Conservation (phyloP, 2,113 vertebrate species). For the Centropus bengalensis region DNA sequence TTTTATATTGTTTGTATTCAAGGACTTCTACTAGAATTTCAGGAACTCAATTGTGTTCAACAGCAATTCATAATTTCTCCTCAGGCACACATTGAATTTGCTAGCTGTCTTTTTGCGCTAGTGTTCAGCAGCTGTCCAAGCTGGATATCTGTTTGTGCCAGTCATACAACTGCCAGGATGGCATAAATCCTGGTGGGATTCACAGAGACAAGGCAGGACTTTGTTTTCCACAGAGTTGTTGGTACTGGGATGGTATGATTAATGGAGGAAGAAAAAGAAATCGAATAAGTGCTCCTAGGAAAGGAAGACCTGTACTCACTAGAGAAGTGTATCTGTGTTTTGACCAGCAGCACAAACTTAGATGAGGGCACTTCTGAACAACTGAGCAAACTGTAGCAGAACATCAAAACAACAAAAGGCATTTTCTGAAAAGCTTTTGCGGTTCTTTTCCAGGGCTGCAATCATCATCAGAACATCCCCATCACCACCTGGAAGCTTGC, state of each 20-base stretch:
- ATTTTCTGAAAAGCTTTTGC: neutral
- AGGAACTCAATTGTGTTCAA: neutral
- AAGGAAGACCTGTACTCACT: neutral
- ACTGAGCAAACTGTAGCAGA: neutral
- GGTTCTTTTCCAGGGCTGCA: neutral
- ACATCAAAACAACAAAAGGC: neutral
- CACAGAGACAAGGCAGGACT: neutral
- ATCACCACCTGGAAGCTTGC: neutral
- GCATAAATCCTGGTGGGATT: neutral
- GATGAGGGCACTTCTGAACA: neutral
- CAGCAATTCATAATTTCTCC: neutral
- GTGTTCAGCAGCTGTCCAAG: neutral
- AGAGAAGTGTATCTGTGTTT: neutral
- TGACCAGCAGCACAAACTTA: neutral
- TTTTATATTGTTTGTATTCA: neutral
- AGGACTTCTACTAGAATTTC: constrained; percentile 27
- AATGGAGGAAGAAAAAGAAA: neutral
- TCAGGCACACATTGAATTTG: neutral
- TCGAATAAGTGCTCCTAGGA: neutral
- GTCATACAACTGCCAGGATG: neutral
- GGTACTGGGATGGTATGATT: neutral
- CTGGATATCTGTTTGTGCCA: neutral
- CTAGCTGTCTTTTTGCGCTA: neutral
- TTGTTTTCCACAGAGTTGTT: neutral
- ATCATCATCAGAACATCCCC: neutral